A percentile compares a stretch with the other conserved stretches of the same genome.
Evolutionary conservation across 2,888 invertebrate genomes (phyloP).

Genomic region (Spialia ferax): DNA sequence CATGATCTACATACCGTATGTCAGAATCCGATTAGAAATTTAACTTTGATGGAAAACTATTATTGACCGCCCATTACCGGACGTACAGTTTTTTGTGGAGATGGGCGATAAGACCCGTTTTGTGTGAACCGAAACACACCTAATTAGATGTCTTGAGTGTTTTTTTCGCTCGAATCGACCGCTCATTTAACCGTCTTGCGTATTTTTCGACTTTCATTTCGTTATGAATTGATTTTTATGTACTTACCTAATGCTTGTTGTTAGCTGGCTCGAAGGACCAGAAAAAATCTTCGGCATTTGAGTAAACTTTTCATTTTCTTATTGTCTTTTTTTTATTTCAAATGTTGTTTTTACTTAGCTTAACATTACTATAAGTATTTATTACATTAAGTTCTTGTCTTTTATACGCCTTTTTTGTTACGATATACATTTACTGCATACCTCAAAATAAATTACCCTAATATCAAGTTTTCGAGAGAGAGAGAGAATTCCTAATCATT

Average conservation of each 20-base stretch:
- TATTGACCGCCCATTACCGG: constrained; percentile 60
- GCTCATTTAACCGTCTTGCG: constrained; percentile 9
- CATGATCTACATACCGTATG: constrained; percentile 68
- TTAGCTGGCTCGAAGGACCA: constrained; percentile 5
- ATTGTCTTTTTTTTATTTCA: no score
- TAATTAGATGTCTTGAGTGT: constrained; percentile 35
- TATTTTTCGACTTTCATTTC: constrained; percentile 20
- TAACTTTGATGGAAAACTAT: constrained; percentile 77
- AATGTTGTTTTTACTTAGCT: no score
- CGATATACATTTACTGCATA: no score
- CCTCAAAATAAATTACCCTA: no score
- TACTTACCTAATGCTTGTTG: background rate
- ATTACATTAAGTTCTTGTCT: no score
- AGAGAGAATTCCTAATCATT: no score
- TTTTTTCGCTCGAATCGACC: constrained; percentile 29
- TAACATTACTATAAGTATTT: no score
- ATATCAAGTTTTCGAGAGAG: no score
- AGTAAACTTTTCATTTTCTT: no score
- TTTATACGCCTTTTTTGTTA: no score
- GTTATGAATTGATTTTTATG: constrained; percentile 7
- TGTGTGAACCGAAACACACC: constrained; percentile 44
- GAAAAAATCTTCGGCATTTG: background rate
- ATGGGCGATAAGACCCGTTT: constrained; percentile 44
- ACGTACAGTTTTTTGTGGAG: constrained; percentile 44
- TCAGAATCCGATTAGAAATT: constrained; percentile 74